phyloP scores from a whole-genome alignment of 2,888 invertebrate genomes.

The Ectemnius continuus region DNA sequence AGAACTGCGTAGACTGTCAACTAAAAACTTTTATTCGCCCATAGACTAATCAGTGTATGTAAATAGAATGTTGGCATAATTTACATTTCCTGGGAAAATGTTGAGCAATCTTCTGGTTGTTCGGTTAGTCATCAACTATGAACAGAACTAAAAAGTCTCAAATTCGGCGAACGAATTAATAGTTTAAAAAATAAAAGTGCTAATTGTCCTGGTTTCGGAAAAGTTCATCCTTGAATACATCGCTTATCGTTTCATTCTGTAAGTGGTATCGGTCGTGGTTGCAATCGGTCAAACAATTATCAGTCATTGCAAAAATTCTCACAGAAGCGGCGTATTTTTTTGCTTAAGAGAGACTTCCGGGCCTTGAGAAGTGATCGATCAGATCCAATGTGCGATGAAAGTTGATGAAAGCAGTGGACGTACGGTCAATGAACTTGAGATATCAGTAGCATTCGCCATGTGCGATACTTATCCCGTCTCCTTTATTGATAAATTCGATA shows the following conservation, averaged over 20 bases:
- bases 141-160: too few relatives aligned
- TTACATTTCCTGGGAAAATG: too few relatives aligned
- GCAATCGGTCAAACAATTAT: neutral
- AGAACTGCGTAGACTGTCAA: too few relatives aligned
- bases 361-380: neutral
- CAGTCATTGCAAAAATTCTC: neutral
- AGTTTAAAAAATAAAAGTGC: too few relatives aligned
- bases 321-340: neutral
- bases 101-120: too few relatives aligned
- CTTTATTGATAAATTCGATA: constrained; percentile 1
- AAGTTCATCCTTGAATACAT: neutral
- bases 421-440: neutral
- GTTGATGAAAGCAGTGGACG: constrained; percentile 1
- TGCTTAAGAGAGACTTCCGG: neutral
- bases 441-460: constrained; percentile 5
- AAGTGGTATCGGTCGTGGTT: neutral
- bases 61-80: too few relatives aligned
- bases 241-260: neutral
- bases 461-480: constrained; percentile 1
- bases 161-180: too few relatives aligned
- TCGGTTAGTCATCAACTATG: too few relatives aligned
- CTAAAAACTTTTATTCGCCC: too few relatives aligned
- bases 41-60: too few relatives aligned
- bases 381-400: neutral
- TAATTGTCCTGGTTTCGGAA: too few relatives aligned